phyloP scores from a whole-genome alignment of 2,797 vertebrate genomes.

The Hippopotamyrus pictus region DNA sequence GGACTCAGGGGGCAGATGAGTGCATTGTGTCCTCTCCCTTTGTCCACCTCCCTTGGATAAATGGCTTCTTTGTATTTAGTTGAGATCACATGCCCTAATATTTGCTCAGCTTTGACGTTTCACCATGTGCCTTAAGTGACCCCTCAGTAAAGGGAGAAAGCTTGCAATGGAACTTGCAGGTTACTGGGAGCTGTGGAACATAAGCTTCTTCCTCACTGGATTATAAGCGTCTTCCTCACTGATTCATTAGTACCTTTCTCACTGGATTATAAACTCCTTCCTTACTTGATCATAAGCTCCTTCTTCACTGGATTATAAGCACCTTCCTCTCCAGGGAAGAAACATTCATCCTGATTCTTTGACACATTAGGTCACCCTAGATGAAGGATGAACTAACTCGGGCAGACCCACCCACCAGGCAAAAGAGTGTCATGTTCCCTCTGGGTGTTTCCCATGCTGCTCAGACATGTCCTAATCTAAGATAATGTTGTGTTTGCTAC shows the following conservation, averaged over 20 bases:
- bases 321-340: not conserved
- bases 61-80: not conserved
- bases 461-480: not conserved
- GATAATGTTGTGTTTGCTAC: not conserved
- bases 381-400: not conserved
- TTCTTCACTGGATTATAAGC: not conserved
- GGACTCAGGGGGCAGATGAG: not conserved
- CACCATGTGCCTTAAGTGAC: not conserved
- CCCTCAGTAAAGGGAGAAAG: not conserved
- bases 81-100: not conserved
- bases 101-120: conserved; percentile 17
- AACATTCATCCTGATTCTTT: not conserved
- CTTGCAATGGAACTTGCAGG: conserved; percentile 27
- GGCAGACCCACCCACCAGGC: not conserved
- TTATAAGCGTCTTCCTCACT: not conserved
- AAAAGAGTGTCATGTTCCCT: not conserved
- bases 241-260: not conserved
- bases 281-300: not conserved
- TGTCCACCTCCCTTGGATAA: not conserved
- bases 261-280: not conserved
- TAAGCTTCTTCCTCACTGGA: not conserved
- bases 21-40: not conserved
- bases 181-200: not conserved
- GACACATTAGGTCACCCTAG: not conserved
- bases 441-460: not conserved